These are phyloP conservation scores for Phaedon cochleariae DNA, from an alignment of 2,888 invertebrate species.

Conservation along the genomic window DNA sequence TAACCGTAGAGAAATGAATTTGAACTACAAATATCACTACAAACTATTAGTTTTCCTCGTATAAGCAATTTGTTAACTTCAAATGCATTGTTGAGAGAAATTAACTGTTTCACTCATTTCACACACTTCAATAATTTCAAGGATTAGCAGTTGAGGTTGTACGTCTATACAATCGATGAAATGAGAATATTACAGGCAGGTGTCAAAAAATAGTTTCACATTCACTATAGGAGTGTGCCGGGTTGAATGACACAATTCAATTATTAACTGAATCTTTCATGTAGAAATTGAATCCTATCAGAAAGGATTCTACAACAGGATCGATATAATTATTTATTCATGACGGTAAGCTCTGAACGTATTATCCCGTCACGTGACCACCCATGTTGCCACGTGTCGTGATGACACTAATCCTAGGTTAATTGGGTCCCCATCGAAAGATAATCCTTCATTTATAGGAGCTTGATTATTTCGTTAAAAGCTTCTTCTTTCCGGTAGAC, in stretches of 20 bases:
- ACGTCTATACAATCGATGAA: too few relatives aligned
- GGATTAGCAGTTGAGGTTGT: too few relatives aligned
- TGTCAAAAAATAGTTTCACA: too few relatives aligned
- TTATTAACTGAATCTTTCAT: not conserved
- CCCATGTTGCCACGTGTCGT: slow-evolving; percentile 55
- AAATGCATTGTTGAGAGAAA: too few relatives aligned
- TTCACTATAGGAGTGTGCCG: too few relatives aligned
- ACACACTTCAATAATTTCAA: too few relatives aligned
- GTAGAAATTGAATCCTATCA: not conserved
- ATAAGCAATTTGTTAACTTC: too few relatives aligned
- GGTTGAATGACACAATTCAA: not conserved
- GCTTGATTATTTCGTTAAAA: slow-evolving; percentile 27
- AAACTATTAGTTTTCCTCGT: too few relatives aligned
- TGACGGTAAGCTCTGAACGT: slow-evolving; percentile 35
- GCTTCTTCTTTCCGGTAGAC: not conserved
- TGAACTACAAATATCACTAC: too few relatives aligned
- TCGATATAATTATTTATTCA: slow-evolving; percentile 45
- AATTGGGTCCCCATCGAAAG: slow-evolving; percentile 51
- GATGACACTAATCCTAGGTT: slow-evolving; percentile 57
- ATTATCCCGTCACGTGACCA: slow-evolving; percentile 56
- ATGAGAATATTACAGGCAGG: too few relatives aligned
- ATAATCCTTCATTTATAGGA: slow-evolving; percentile 33
- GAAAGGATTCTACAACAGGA: slow-evolving; percentile 19
- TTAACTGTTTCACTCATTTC: too few relatives aligned
- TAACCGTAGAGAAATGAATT: too few relatives aligned